Evolutionary conservation across 2,797 vertebrate species (phyloP), one percentile per base, ranked within the genome.

Genomic region (Valencia hispanica): DNA sequence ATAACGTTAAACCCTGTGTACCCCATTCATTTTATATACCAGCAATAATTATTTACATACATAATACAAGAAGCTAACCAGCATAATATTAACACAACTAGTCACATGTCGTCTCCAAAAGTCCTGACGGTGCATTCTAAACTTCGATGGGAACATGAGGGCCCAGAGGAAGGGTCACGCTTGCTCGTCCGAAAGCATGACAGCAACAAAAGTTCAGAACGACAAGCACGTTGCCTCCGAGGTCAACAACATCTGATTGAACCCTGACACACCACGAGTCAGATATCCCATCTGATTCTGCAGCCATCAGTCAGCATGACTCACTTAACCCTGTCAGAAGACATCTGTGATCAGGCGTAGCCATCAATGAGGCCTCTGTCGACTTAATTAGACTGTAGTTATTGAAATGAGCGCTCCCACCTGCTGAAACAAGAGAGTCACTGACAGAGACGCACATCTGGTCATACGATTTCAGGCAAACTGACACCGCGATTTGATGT

Each of bases 241-340:
- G 82, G 84, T 88, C 73, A 88, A 69, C 79, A 88, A 87, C 90
- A 93, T 88, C 82, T 91, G 91, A 93, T 78, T 17, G 3, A 69
- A 74, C 81, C 77, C 81, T 90, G 88, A 93, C 84, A 83, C 79
- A 92, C 77, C 86, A 93, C 83, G 45, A 90, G 92, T 89, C 87
- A 88, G 59, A 85, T 70, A 84, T 45, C 66, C 79, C 79, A 80
- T 90, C 84, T 87, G 87, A 89, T 86, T 87, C 47, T 74, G 63
- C 79, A 82, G 72, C 81, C 72, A 41, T 93, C 92, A 80, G 68
- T 93, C 92, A 91, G 80, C 83, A 80, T 93, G 92, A 94, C 83
- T 92, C 89, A 91, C 77, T 86, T 59, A 75, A 51, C 76, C 70
- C 70, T 32, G 79, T 83, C 86, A 90, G 85, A 84, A 69, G 90